These are phyloP conservation scores for human (Homo sapiens) DNA, from an alignment of 2,113 vertebrate species.

Conservation along the genomic window GRCh38 chr4:39658501-39659000, in stretches of 20 bases:
- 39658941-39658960: constrained; percentile 67
- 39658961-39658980: constrained; percentile 48
- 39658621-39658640: no score
- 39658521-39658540: no score
- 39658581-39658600: no score
- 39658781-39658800: not conserved
- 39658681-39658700: no score
- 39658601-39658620: no score
- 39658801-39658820: not conserved
- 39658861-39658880: constrained; percentile 28
- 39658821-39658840: constrained; percentile 27
- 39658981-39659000: no score
- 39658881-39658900: not conserved
- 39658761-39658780: constrained; percentile 4
- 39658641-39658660: no score
- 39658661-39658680: no score
- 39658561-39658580: no score
- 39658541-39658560: no score
- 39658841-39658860: constrained; percentile 2
- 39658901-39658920: not conserved
- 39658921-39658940: constrained; percentile 23
- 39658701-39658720: no score
- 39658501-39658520: no score
- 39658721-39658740: constrained; percentile 18
- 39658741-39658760: constrained; percentile 11